phyloP scores from a whole-genome alignment of 2,888 invertebrate species.

The Chromoteleia sp. region DNA sequence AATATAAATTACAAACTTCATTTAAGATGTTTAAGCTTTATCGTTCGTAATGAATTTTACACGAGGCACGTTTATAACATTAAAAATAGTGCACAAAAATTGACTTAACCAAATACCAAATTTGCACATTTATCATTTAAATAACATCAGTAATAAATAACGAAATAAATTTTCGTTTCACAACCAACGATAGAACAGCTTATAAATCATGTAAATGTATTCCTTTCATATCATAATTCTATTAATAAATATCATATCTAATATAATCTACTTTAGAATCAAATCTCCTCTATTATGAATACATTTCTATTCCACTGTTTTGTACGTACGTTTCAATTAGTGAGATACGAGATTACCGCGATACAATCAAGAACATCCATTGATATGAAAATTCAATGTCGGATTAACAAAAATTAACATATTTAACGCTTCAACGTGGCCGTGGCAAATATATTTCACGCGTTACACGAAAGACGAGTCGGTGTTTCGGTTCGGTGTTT shows the following conservation, averaged over 20 bases:
- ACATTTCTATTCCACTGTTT: slow-evolving; percentile 37
- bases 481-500: too few relatives aligned
- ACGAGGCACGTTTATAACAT: too few relatives aligned
- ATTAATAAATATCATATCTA: slow-evolving; percentile 25
- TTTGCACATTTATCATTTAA: too few relatives aligned
- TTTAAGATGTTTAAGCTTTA: too few relatives aligned
- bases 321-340: slow-evolving; percentile 31
- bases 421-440: slow-evolving; percentile 9
- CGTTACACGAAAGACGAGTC: too few relatives aligned
- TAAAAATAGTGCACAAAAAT: too few relatives aligned
- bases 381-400: slow-evolving; percentile 33
- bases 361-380: slow-evolving; percentile 36
- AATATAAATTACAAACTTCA: too few relatives aligned
- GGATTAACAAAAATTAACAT: slow-evolving; percentile 57
- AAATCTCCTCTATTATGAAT: slow-evolving; percentile 13
- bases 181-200: not conserved
- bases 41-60: too few relatives aligned
- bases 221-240: slow-evolving; percentile 21
- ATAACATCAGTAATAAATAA: too few relatives aligned
- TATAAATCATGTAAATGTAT: slow-evolving; percentile 11
- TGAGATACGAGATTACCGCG: slow-evolving; percentile 21
- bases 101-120: too few relatives aligned
- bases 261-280: slow-evolving; percentile 32
- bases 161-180: not conserved
- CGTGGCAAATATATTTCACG: too few relatives aligned